Evolutionary conservation across 2,113 vertebrate species (phyloP).

Genomic region (Microcebus ravelobensis): DNA sequence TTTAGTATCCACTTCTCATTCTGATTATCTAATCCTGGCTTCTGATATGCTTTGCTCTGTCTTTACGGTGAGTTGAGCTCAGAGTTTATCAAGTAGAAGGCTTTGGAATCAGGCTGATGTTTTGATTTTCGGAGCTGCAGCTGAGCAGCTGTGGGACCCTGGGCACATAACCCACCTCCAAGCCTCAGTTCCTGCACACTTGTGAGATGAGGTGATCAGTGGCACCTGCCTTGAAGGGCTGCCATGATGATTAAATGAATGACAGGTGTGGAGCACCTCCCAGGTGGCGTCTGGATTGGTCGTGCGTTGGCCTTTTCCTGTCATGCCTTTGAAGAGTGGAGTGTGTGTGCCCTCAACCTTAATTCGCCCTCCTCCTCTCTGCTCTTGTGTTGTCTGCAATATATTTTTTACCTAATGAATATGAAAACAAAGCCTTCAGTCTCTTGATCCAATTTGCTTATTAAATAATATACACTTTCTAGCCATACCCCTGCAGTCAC

Average conservation of each 20-base stretch:
- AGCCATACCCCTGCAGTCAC: neutral
- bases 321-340: neutral
- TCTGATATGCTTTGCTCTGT: neutral
- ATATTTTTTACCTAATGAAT: neutral
- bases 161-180: neutral
- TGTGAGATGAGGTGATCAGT: neutral
- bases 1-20: neutral
- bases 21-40: neutral
- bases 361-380: neutral
- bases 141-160: neutral
- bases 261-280: no score
- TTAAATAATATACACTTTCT: neutral
- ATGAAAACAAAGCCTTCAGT: constrained; percentile 1
- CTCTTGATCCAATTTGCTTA: neutral
- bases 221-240: neutral
- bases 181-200: neutral
- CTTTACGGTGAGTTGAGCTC: neutral
- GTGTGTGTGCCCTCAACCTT: accelerated
- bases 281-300: neutral
- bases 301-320: neutral
- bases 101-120: neutral
- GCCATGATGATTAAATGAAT: neutral
- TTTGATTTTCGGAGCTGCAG: neutral
- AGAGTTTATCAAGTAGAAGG: neutral
- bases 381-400: neutral